A percentile compares a stretch with the other conserved stretches of the same genome.
These are phyloP conservation scores for Callaeas wilsoni DNA, from an alignment of 2,113 vertebrate species.

Conservation along the genomic window DNA sequence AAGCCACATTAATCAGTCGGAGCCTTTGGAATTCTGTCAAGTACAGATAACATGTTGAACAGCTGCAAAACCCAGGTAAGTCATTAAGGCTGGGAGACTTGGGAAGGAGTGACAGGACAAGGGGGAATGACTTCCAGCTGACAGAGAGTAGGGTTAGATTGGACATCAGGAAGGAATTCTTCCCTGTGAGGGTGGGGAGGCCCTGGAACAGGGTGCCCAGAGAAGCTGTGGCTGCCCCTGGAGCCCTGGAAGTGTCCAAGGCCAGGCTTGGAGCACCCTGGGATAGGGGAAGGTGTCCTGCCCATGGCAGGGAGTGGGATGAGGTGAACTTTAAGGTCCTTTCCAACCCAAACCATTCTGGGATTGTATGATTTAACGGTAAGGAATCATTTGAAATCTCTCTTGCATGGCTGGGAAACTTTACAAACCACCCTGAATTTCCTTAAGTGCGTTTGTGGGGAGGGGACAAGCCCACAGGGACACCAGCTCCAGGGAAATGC, in stretches of 20 bases:
- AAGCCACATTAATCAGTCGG: neutral
- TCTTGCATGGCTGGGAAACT: neutral
- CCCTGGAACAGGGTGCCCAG: neutral
- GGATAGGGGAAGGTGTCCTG: neutral
- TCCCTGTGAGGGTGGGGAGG: accelerated
- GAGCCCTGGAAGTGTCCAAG: accelerated
- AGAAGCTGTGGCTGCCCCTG: neutral
- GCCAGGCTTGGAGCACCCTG: neutral
- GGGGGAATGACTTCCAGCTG: neutral
- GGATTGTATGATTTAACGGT: neutral
- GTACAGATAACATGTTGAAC: neutral
- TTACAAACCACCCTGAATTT: neutral
- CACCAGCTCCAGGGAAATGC: neutral
- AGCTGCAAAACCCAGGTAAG: neutral
- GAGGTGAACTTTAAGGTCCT: neutral
- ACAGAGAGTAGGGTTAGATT: too few relatives aligned
- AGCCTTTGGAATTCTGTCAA: neutral
- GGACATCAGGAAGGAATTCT: neutral
- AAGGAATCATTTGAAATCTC: neutral
- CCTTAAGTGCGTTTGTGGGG: neutral
- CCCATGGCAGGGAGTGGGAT: neutral
- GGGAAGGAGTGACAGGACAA: neutral
- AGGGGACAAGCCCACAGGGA: neutral
- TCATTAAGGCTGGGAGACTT: neutral
- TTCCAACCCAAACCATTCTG: neutral